Base-by-base conservation (phyloP, 64 coral and sea anemone species). In the Astreopora myriophthalma region DNA sequence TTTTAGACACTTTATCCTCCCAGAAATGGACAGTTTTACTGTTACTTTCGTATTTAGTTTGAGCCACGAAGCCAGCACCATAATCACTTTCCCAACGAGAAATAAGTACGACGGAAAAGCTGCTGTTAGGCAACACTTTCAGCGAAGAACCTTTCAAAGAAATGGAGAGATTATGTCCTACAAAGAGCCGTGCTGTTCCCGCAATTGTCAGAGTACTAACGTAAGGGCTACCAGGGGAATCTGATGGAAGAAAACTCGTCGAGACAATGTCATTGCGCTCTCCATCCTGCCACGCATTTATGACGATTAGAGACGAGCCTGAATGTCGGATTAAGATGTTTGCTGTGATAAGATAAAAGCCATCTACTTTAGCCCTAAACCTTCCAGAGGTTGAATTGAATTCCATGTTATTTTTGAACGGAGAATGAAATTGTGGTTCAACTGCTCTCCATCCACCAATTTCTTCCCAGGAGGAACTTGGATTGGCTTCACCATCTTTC, bases 31-130 rank as follows among this genome's bases (percentile, higher is more conserved):
- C 49, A 61, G 2, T 0, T 0, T 0, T 1, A 10, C 24, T 20
- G 17, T 3, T 0, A 20, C 3, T 1, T 0, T 2, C 0, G 7
- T 0, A 1, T 3, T 0, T 1, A 20, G 48, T 61, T 13, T 22
- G 33, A 22, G 77, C 6, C 77, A 81, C 27, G 34, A 81, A 60
- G 34, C 77, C 77, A 0, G 77, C 77, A 11, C 29, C 17, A 20
- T 81, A 81, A 81, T 81, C 29, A 81, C 51, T 61, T 22, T 81
- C 44, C 77, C 48, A 81, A n/a, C 16, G 49, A 36, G 77, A 81
- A 35, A 61, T 6, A 3, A 81, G n/a, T 20, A 81, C 77, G 9
- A 61, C 77, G 30, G 77, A 81, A 61, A 81, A 81, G 51, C 77
- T 81, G 30, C 77, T 80, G 49, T 80, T 80, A 20, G 46, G 14